Evolutionary conservation across 2,113 vertebrate species (phyloP).

Genomic region (Laticauda colubrina): DNA sequence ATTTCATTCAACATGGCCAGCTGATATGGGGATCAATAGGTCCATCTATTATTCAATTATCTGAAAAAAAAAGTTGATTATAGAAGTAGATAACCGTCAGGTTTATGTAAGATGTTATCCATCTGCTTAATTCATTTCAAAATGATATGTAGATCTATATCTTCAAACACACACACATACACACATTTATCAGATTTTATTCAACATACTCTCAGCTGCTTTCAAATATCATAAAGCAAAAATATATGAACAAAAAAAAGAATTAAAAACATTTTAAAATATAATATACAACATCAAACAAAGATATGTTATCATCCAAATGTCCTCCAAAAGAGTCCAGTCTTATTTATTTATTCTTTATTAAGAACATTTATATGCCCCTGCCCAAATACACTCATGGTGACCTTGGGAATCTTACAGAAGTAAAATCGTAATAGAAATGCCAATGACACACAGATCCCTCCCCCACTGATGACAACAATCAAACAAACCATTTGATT

Average conservation of each 20-base stretch:
- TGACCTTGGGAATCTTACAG: too few species aligned
- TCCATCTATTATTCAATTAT: background rate
- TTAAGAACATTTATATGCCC: too few species aligned
- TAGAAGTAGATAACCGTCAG: background rate
- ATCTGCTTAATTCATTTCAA: background rate
- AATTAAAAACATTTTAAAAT: background rate
- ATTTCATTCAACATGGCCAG: background rate
- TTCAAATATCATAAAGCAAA: background rate
- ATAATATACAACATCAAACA: background rate
- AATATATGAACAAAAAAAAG: background rate
- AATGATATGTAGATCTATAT: too few species aligned
- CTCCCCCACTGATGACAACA: too few species aligned
- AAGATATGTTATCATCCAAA: background rate
- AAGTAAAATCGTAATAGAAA: too few species aligned
- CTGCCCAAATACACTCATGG: too few species aligned
- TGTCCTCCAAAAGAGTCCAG: background rate
- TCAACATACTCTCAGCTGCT: background rate
- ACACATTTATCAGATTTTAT: background rate
- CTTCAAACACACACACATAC: background rate
- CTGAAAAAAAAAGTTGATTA: background rate
- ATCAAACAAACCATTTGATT: too few species aligned
- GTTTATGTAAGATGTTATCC: background rate
- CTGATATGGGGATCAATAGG: background rate
- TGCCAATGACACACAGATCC: too few species aligned
- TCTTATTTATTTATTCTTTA: too few species aligned